These are phyloP conservation scores for Nycticryphes semicollaris DNA, from an alignment of 2,113 vertebrate species.

Conservation along the genomic window DNA sequence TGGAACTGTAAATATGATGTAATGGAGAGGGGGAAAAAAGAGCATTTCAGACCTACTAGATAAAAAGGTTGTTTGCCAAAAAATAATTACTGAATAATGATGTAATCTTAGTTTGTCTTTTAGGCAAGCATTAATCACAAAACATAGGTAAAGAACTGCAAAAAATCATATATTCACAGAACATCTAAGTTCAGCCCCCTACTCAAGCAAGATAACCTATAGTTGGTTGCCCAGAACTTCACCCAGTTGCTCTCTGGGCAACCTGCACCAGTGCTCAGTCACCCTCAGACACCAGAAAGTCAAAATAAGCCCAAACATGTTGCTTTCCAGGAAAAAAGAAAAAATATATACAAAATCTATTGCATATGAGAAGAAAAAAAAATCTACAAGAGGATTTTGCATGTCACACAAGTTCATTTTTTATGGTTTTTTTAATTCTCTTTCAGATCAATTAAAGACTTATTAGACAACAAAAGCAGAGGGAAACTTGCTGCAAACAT, in stretches of 20 bases:
- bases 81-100: slow-evolving; percentile 60
- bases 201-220: neutral
- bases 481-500: neutral
- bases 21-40: slow-evolving; percentile 18
- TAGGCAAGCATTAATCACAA: slow-evolving; percentile 45
- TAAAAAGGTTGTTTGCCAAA: slow-evolving; percentile 38
- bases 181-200: neutral
- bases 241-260: neutral
- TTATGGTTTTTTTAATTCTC: neutral
- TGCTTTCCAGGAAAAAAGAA: neutral
- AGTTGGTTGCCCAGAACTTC: neutral
- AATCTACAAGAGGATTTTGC: neutral
- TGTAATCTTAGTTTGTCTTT: slow-evolving; percentile 54
- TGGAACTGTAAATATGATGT: slow-evolving; percentile 47
- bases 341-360: neutral
- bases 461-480: neutral
- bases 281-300: neutral
- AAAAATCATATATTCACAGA: neutral
- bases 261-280: neutral
- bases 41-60: slow-evolving; percentile 37
- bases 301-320: neutral
- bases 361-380: neutral
- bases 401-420: neutral
- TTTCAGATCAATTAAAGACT: neutral
- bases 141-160: neutral